A percentile compares a stretch with the other conserved stretches of the same genome.
Conservation (phyloP, 2,113 vertebrate species). For the Marcusenius ussheri region DNA sequence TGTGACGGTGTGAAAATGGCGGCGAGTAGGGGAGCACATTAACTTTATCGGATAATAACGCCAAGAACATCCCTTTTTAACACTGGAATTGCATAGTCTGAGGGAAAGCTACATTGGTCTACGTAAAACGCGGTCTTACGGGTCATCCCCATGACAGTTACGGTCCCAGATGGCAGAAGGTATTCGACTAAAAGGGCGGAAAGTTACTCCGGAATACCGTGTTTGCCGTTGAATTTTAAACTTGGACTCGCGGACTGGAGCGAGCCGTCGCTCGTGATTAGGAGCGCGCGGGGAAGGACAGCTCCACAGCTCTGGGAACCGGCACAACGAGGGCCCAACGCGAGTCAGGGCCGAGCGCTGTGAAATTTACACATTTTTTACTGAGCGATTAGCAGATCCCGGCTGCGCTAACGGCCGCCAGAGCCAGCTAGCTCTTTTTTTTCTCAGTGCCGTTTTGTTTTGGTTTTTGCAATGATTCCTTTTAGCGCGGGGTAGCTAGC, state of each 20-base stretch:
- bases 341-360: not conserved
- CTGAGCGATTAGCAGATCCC: not conserved
- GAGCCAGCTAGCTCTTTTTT: not conserved
- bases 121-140: not conserved
- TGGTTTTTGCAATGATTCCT: constrained; percentile 26
- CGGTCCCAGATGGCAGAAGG: not conserved
- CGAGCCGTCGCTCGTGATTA: constrained; percentile 3
- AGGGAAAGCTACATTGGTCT: constrained; percentile 20
- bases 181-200: constrained; percentile 5
- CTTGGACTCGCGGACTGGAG: constrained; percentile 20
- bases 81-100: not conserved
- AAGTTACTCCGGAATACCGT: constrained; percentile 31
- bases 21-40: constrained; percentile 48
- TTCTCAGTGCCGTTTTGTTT: constrained; percentile 18
- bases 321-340: not conserved
- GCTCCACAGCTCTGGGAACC: constrained; percentile 8
- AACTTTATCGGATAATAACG: constrained; percentile 45
- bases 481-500: constrained; percentile 37
- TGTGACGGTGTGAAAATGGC: constrained; percentile 80
- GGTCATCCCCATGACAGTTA: not conserved
- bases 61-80: constrained; percentile 23
- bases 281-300: constrained; percentile 4
- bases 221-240: constrained; percentile 23
- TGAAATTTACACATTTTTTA: not conserved
- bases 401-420: not conserved